phyloP scores from a whole-genome alignment of 1,140 invertebrate species.

The Pogonus chalceus region DNA sequence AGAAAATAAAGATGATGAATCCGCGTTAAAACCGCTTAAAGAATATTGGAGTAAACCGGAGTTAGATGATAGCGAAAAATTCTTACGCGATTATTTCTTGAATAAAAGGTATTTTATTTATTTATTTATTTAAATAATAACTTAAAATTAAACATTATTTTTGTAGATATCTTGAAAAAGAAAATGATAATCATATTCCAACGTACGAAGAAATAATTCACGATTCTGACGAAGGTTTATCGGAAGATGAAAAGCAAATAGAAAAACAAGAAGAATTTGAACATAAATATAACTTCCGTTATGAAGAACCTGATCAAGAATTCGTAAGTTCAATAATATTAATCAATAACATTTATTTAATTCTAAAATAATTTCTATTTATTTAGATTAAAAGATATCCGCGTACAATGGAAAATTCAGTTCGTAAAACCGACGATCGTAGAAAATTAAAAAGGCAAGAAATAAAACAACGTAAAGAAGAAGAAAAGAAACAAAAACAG shows the following conservation, averaged over 20 bases:
- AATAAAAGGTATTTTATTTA: conserved; percentile 60
- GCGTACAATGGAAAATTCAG: conserved; percentile 71
- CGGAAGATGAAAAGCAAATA: conserved; percentile 71
- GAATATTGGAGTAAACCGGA: conserved; percentile 78
- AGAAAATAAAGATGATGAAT: conserved; percentile 48
- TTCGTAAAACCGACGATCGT: conserved; percentile 69
- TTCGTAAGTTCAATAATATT: conserved; percentile 54
- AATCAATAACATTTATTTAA: conserved; percentile 10
- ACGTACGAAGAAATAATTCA: conserved; percentile 61
- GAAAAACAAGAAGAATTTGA: conserved; percentile 86
- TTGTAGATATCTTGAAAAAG: conserved; percentile 40
- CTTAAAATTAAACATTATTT: conserved; percentile 6
- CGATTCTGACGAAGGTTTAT: conserved; percentile 56
- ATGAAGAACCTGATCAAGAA: conserved; percentile 90
- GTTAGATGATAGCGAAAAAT: conserved; percentile 74
- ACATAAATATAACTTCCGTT: conserved; percentile 91
- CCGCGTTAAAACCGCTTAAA: conserved; percentile 61
- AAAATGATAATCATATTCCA: conserved; percentile 47
- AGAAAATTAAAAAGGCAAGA: conserved; percentile 69
- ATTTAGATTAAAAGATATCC: conserved; percentile 79
- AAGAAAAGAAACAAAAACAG: conserved; percentile 72
- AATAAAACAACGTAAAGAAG: conserved; percentile 63
- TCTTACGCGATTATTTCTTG: conserved; percentile 85
- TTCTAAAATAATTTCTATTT: conserved; percentile 8
- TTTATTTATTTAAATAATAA: neutral